Conservation (phyloP, 2,113 vertebrate species). For the Stictonetta naevosa region DNA sequence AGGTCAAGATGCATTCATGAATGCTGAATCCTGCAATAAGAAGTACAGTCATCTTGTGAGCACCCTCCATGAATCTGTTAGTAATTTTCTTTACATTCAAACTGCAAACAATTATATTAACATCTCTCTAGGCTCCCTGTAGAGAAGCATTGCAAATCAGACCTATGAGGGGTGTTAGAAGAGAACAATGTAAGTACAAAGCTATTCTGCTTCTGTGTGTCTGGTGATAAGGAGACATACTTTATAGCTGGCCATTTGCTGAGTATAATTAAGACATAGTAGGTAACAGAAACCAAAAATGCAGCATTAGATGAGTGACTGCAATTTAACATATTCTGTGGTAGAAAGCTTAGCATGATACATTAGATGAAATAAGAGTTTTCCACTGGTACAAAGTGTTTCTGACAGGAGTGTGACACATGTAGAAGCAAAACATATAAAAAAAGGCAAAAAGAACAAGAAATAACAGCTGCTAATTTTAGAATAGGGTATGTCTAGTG, state of each 20-base stretch:
- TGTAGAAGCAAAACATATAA: background rate
- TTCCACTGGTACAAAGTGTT: background rate
- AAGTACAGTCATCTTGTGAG: background rate
- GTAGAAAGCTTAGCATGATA: background rate
- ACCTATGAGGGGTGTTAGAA: background rate
- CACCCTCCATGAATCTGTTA: background rate
- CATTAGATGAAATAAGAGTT: background rate
- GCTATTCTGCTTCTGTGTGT: background rate
- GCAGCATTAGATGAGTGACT: background rate
- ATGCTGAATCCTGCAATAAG: background rate
- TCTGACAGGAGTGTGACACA: slow-evolving; percentile 14
- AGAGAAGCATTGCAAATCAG: slow-evolving; percentile 4
- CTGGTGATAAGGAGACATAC: slow-evolving; percentile 34
- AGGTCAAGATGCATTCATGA: background rate
- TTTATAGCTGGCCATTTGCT: background rate
- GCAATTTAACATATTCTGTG: background rate
- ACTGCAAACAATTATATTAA: background rate
- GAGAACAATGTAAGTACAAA: slow-evolving; percentile 11
- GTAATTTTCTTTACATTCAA: slow-evolving; percentile 19
- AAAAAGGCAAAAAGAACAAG: slow-evolving; percentile 23
- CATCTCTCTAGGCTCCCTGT: background rate
- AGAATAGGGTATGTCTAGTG: background rate
- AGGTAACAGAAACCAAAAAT: background rate
- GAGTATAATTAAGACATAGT: slow-evolving; percentile 19
- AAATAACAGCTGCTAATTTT: slow-evolving; percentile 3